A percentile compares a stretch with the other conserved stretches of the same genome.
Evolutionary conservation across 1,140 invertebrate genomes (phyloP).

Genomic region (Pseudachorutes palmiensis): DNA sequence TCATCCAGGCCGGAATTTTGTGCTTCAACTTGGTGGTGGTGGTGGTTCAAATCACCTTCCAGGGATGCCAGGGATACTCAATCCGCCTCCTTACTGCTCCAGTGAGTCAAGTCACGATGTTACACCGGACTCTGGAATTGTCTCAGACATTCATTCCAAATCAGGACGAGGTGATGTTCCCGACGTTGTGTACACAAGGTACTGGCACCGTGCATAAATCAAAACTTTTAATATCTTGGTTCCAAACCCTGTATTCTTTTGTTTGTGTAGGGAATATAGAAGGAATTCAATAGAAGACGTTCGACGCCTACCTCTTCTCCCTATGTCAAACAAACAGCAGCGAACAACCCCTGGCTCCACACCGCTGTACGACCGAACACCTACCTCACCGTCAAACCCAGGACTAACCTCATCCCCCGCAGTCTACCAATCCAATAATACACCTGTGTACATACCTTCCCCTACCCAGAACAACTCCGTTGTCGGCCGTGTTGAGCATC

Average conservation of each 20-base stretch:
- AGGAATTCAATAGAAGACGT: conserved; percentile 36
- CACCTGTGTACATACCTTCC: conserved; percentile 29
- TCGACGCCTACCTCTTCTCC: conserved; percentile 32
- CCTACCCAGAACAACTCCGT: conserved; percentile 31
- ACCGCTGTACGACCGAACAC: conserved; percentile 35
- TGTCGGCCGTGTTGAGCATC: conserved; percentile 38
- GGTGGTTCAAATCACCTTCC: conserved; percentile 21
- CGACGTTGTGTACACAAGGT: conserved; percentile 35
- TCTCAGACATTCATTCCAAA: conserved; percentile 38
- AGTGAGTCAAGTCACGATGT: conserved; percentile 38
- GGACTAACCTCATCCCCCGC: conserved; percentile 16
- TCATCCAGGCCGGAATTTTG: conserved; percentile 37
- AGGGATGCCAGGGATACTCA: conserved; percentile 32
- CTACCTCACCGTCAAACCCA: conserved; percentile 31
- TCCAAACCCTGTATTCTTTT: conserved; percentile 8
- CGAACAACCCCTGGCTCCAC: conserved; percentile 34
- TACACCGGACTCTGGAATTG: conserved; percentile 35
- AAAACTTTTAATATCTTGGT: not conserved
- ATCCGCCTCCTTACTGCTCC: conserved; percentile 37
- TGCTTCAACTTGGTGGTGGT: conserved; percentile 33
- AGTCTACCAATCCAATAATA: conserved; percentile 18
- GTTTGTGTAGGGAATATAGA: conserved; percentile 34
- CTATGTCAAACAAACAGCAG: conserved; percentile 33
- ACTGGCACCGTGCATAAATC: too few relatives aligned
- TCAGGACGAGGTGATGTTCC: conserved; percentile 32